Conservation (phyloP, 2,797 vertebrate genomes). For the Sparus aurata region DNA sequence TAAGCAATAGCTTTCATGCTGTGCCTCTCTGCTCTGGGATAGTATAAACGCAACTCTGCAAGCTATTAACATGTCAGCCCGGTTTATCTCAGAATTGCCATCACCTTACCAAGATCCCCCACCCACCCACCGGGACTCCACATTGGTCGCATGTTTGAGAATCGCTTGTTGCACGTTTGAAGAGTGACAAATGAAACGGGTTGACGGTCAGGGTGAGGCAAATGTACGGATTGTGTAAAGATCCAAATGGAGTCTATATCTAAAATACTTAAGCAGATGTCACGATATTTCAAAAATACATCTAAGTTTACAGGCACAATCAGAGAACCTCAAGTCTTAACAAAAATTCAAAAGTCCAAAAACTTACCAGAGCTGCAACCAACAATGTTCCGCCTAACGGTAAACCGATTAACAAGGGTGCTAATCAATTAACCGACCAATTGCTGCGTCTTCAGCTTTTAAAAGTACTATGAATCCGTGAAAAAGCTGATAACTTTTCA, state of each 20-base stretch:
- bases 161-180: not conserved
- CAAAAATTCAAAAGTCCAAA: too few relatives aligned
- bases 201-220: not conserved
- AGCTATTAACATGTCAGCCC: not conserved
- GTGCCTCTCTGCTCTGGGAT: not conserved
- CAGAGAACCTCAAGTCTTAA: too few relatives aligned
- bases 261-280: too few relatives aligned
- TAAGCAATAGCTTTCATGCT: slow-evolving; percentile 29
- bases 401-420: too few relatives aligned
- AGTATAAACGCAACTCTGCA: not conserved
- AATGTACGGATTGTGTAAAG: not conserved
- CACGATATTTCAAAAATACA: too few relatives aligned
- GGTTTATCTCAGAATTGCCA: not conserved
- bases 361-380: too few relatives aligned
- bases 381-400: too few relatives aligned
- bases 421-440: not conserved
- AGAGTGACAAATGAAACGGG: not conserved
- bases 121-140: accelerated
- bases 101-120: not conserved
- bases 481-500: not conserved
- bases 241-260: not conserved
- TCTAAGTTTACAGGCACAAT: too few relatives aligned
- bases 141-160: not conserved
- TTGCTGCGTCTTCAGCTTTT: too few relatives aligned
- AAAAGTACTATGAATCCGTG: too few relatives aligned